Evolutionary conservation across 2,113 vertebrate species (phyloP), one percentile per base, ranked within the genome.

Genomic region (Egretta garzetta): DNA sequence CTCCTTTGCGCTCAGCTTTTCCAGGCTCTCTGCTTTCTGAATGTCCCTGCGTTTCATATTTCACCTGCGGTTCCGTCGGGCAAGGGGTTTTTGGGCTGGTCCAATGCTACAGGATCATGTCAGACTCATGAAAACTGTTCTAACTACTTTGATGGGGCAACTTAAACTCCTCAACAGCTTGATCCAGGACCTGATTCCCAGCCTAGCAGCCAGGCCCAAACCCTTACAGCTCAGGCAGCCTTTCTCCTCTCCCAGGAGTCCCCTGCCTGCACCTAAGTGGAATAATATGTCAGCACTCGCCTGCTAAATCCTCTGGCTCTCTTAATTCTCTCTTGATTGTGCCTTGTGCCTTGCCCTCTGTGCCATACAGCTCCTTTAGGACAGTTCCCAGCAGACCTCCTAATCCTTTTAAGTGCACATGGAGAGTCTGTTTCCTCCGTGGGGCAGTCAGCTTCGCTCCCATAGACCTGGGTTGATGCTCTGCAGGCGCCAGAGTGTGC

Each of bases 241-340:
- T 68, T 85, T 68, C 35, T 82, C 14, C 41, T 47, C 32, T 85
- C 41, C 74, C 81, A 88, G 49, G 41, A 73, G 22, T 64, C 33
- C 8, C 33, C 37, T 82, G 26, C 39, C 71, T 90, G 82, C 79
- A 17, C 56, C 77, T 68, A 66, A 88, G 47, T 74, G 75, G 66
- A 74, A 86, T 73, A 88, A 80, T 18, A 33, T 37, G 45, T 82
- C 79, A 80, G 53, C 32, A 66, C 23, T 86, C 4, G 0, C 55
- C 37, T n/a, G 32, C 47, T 84, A 80, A 94, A 94, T 71, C 82
- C 79, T 86, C 79, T 70, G 79, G 39, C 72, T 83, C 67, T 80
- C 71, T 82, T 94, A 73, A 80, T 93, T 92, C 75, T 93, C 37
- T 77, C 85, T 14, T 63, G 59, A 76, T 83, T 4, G 9, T n/a